Conservation (phyloP, 2,113 vertebrate species). For the Sprattus sprattus region DNA sequence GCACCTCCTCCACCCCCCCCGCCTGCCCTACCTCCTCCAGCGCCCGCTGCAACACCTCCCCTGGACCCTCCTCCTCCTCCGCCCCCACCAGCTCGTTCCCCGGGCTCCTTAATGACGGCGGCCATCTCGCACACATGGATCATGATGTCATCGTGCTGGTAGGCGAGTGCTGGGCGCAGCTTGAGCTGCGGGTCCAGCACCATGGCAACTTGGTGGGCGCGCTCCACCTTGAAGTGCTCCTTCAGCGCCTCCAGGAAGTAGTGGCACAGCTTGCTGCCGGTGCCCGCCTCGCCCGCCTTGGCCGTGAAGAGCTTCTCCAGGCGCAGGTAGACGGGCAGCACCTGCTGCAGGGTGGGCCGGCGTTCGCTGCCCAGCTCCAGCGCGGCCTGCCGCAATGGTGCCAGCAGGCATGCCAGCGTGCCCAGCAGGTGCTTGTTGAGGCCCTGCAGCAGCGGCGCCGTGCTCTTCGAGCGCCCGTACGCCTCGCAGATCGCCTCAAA, state of each 20-base stretch:
- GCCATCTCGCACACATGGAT: conserved; percentile 92
- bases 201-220: conserved; percentile 96
- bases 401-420: conserved; percentile 88
- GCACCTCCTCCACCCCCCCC: conserved; percentile 72
- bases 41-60: conserved; percentile 65
- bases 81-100: conserved; percentile 34
- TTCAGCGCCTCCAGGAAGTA: conserved; percentile 96
- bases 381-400: conserved; percentile 87
- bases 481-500: conserved; percentile 96
- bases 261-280: conserved; percentile 96
- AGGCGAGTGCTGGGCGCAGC: conserved; percentile 87
- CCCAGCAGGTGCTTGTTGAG: conserved; percentile 95
- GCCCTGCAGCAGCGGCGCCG: conserved; percentile 90
- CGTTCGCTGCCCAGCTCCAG: conserved; percentile 91
- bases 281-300: conserved; percentile 92
- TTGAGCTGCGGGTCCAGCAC: conserved; percentile 96
- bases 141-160: conserved; percentile 97
- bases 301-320: conserved; percentile 98
- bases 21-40: conserved; percentile 73
- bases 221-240: conserved; percentile 97
- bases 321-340: conserved; percentile 91
- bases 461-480: conserved; percentile 90
- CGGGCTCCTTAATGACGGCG: conserved; percentile 75
- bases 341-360: conserved; percentile 91
- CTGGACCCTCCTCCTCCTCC: conserved; percentile 44